Evolutionary conservation across 2,797 vertebrate genomes (phyloP).

Genomic region (Anolis apletophallus): DNA sequence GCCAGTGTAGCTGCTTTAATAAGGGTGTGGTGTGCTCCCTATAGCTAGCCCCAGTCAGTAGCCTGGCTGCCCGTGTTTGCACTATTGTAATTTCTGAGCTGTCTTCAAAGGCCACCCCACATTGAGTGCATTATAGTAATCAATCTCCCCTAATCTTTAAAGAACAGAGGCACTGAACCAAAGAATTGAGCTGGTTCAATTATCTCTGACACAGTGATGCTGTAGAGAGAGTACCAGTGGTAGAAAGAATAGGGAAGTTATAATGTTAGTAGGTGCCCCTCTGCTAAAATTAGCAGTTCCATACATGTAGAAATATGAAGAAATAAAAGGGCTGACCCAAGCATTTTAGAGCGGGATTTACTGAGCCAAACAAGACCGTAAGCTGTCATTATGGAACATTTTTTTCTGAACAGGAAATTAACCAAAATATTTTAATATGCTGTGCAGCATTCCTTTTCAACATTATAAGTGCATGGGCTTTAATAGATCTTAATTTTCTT

Average conservation of each 20-base stretch:
- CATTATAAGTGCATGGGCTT: conserved; percentile 14
- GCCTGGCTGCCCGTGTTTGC: no score
- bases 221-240: not conserved
- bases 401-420: conserved; percentile 30
- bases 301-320: conserved; percentile 14
- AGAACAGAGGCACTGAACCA: not conserved
- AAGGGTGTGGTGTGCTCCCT: no score
- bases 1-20: no score
- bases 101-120: no score
- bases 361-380: conserved; percentile 3
- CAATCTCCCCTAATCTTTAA: not conserved
- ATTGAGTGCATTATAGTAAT: no score
- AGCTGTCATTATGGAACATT: conserved; percentile 25
- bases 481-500: conserved; percentile 22
- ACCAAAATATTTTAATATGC: not conserved
- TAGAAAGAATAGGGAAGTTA: not conserved
- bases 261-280: not conserved
- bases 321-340: conserved; percentile 18
- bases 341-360: conserved; percentile 5
- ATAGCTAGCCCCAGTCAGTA: no score
- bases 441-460: conserved; percentile 1
- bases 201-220: not conserved
- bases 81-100: no score
- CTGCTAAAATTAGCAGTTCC: conserved; percentile 4
- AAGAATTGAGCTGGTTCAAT: not conserved